Evolutionary conservation across 2,113 vertebrate genomes (phyloP), one percentile per base, ranked within the genome.

Genomic region (Dicentrarchus labrax): DNA sequence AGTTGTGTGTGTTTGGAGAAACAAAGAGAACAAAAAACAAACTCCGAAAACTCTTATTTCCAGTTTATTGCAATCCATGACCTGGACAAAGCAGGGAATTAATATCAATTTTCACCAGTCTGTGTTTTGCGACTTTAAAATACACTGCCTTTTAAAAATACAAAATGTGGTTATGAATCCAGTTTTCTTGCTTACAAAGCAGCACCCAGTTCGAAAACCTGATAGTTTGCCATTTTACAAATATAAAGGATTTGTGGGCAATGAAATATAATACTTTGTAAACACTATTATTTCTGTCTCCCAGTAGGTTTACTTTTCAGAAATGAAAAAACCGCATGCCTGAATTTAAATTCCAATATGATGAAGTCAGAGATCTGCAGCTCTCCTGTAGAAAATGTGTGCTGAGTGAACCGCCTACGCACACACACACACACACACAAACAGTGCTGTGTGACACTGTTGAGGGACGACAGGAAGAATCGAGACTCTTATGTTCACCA

Each of bases 11-110:
- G 30, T 48, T 50, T 57, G 10, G 5, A n/a, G n/a, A 51, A 9
- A 71, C 19, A 9, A 8, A 12, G 9, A 76, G 59, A 43, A 39
- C 0, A 54, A 39, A 41, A 50, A 53, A 78, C 17, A 19, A 13
- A 82, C 38, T 72, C 19, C 56, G 3, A 83, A 87, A 70, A 74
- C 36, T 88, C 71, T 86, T 70, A 82, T 85, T 91, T 94, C 90
- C 91, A 94, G 92, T 96, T 96, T 95, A 95, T 95, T 96, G 90
- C 76, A 89, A 92, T 93, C 59, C 78, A 83, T 67, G 64, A 86
- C 72, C 76, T 85, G 86, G 72, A 90, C 72, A 93, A 88, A 90
- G 87, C 83, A 88, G 76, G 72, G 83, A 84, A 79, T 66, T 76
- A 70, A 60, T 67, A 82, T 72, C 41, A 72, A 5, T 80, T 77